Percentiles rank a stretch among this genome's conserved stretches.
Evolutionary conservation across 2,113 vertebrate genomes (phyloP).

Genomic region (Rhynchomys soricoides): DNA sequence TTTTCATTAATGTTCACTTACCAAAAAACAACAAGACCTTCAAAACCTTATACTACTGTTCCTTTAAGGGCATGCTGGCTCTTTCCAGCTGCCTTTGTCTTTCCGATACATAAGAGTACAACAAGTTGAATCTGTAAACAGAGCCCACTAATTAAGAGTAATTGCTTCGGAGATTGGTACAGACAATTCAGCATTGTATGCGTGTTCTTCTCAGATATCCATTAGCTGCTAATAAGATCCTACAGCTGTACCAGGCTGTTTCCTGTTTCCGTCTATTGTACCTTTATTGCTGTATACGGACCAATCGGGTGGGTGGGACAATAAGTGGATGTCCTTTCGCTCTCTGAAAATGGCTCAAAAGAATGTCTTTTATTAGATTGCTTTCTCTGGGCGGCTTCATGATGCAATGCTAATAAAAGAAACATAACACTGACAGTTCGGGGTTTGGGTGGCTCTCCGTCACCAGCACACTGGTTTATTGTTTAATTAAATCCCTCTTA

Average conservation of each 20-base stretch:
- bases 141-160: slow-evolving; percentile 91
- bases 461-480: slow-evolving; percentile 80
- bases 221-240: slow-evolving; percentile 91
- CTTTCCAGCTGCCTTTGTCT: slow-evolving; percentile 87
- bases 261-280: slow-evolving; percentile 93
- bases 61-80: slow-evolving; percentile 86
- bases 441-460: slow-evolving; percentile 37
- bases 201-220: slow-evolving; percentile 90
- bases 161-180: slow-evolving; percentile 90
- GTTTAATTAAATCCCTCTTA: slow-evolving; percentile 81
- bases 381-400: slow-evolving; percentile 89
- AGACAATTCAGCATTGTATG: slow-evolving; percentile 89
- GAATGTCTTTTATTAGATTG: slow-evolving; percentile 91
- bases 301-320: slow-evolving; percentile 90
- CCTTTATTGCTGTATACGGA: slow-evolving; percentile 90
- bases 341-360: slow-evolving; percentile 89
- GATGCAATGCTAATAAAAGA: slow-evolving; percentile 88
- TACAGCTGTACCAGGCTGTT: slow-evolving; percentile 90
- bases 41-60: slow-evolving; percentile 77
- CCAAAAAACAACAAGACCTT: slow-evolving; percentile 4
- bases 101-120: slow-evolving; percentile 88
- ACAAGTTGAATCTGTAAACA: slow-evolving; percentile 91
- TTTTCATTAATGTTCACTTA: slow-evolving; percentile 51
- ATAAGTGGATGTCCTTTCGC: slow-evolving; percentile 92
- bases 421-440: slow-evolving; percentile 83